Evolutionary conservation across 2,888 invertebrate genomes (phyloP).

Genomic region (Aleiodes testaceus): DNA sequence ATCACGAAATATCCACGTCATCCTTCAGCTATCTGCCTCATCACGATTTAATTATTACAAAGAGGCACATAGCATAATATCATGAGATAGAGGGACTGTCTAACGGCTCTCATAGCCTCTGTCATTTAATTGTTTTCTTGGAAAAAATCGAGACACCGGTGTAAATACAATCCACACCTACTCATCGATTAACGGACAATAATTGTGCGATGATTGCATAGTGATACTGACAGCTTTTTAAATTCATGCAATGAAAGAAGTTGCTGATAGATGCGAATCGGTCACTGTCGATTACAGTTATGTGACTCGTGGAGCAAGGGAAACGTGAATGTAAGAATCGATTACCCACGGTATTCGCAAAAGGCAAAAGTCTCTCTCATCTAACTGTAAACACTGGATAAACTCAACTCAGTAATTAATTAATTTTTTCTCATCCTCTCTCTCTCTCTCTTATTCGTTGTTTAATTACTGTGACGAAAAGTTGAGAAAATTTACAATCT

Average conservation of each 20-base stretch:
- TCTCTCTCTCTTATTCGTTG: no score
- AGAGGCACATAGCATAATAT: no score
- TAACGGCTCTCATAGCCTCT: background rate
- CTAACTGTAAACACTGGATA: background rate
- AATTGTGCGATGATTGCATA: background rate
- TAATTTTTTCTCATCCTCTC: background rate
- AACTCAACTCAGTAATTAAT: conserved; percentile 5
- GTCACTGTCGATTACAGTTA: conserved; percentile 50
- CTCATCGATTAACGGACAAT: background rate
- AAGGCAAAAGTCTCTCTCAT: background rate
- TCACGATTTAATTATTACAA: no score
- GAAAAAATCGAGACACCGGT: background rate
- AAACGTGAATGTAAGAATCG: background rate
- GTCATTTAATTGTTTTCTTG: background rate
- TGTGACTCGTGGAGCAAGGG: background rate
- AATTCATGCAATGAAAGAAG: background rate
- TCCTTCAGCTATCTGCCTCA: no score
- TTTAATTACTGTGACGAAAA: no score
- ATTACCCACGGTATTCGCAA: background rate
- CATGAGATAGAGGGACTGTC: no score
- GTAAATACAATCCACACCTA: background rate
- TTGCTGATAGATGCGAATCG: conserved; percentile 45
- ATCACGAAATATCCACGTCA: no score
- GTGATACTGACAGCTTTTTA: background rate
- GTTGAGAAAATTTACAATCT: no score